Evolutionary conservation across 1,140 invertebrate species (phyloP).

Genomic region (Adoxophyes honmai): DNA sequence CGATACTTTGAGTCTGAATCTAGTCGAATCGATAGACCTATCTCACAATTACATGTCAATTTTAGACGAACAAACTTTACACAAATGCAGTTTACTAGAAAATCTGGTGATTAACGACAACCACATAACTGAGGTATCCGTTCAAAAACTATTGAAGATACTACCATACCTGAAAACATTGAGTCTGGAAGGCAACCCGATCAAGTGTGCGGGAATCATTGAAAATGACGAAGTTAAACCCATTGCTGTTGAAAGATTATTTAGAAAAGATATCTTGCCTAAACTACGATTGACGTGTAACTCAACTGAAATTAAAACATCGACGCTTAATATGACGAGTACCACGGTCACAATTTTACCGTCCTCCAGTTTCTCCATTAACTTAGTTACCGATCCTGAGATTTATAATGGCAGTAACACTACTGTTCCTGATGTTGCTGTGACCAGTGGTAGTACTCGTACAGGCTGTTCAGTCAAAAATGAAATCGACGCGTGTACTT

Average conservation of each 20-base stretch:
- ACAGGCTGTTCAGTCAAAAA: background rate
- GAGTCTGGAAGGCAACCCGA: conserved; percentile 58
- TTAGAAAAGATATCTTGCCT: conserved; percentile 60
- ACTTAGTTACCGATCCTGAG: too few relatives aligned
- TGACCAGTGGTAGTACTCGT: too few relatives aligned
- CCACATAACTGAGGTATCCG: conserved; percentile 42
- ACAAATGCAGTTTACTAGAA: conserved; percentile 48
- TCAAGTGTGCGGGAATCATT: conserved; percentile 55
- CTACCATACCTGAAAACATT: conserved; percentile 39
- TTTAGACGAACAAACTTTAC: conserved; percentile 52
- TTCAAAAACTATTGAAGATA: conserved; percentile 41
- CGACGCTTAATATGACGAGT: background rate
- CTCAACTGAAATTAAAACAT: conserved; percentile 8
- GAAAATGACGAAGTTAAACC: conserved; percentile 42
- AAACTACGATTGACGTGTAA: conserved; percentile 56
- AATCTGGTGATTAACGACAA: conserved; percentile 57
- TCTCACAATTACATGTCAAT: conserved; percentile 45
- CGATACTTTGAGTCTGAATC: too few relatives aligned
- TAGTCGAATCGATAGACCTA: conserved; percentile 48
- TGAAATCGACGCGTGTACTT: conserved; percentile 25
- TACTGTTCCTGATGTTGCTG: too few relatives aligned
- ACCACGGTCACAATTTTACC: too few relatives aligned
- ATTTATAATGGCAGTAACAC: too few relatives aligned
- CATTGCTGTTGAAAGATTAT: conserved; percentile 54
- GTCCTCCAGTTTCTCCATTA: too few relatives aligned